A percentile compares a stretch with the other conserved stretches of the same genome.
These are phyloP conservation scores for Onthophagus sagittarius DNA, from an alignment of 2,888 invertebrate species.

Conservation along the genomic window DNA sequence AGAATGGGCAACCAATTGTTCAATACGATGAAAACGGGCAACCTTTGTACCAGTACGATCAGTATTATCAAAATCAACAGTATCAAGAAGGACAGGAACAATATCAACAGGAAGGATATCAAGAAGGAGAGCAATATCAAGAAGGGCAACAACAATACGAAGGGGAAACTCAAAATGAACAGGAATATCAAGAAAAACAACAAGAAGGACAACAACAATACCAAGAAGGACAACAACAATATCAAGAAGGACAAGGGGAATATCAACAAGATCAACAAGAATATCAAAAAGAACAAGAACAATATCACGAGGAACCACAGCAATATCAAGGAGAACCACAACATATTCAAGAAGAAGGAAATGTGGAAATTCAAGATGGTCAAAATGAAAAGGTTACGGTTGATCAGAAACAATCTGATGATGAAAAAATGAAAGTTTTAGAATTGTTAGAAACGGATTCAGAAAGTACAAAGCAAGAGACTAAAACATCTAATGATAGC, in stretches of 20 bases:
- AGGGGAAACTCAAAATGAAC: conserved; percentile 13
- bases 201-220: conserved; percentile 16
- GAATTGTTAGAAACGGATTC: conserved; percentile 47
- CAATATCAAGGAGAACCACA: neutral
- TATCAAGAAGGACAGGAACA: conserved; percentile 22
- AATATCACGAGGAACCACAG: conserved; percentile 17
- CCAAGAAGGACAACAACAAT: conserved; percentile 20
- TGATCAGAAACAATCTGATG: conserved; percentile 21
- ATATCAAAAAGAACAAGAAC: conserved; percentile 2
- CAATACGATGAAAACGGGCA: conserved; percentile 35
- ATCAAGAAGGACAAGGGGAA: neutral
- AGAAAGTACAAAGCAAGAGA: conserved; percentile 42
- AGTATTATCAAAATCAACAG: conserved; percentile 31
- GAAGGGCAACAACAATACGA: conserved; percentile 10
- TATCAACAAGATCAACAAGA: conserved; percentile 18
- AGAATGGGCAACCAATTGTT: conserved; percentile 30
- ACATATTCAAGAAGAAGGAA: neutral
- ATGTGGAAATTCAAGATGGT: neutral
- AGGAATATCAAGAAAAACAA: conserved; percentile 12
- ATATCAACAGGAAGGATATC: conserved; percentile 4
- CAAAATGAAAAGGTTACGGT: conserved; percentile 11
- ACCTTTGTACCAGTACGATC: conserved; percentile 28
- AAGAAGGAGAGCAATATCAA: conserved; percentile 10
- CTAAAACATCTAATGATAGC: conserved; percentile 42
- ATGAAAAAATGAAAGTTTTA: conserved; percentile 35